A percentile compares a stretch with the other conserved stretches of the same genome.
These are phyloP conservation scores for Marcusenius ussheri DNA, from an alignment of 2,113 vertebrate genomes.

Conservation along the genomic window DNA sequence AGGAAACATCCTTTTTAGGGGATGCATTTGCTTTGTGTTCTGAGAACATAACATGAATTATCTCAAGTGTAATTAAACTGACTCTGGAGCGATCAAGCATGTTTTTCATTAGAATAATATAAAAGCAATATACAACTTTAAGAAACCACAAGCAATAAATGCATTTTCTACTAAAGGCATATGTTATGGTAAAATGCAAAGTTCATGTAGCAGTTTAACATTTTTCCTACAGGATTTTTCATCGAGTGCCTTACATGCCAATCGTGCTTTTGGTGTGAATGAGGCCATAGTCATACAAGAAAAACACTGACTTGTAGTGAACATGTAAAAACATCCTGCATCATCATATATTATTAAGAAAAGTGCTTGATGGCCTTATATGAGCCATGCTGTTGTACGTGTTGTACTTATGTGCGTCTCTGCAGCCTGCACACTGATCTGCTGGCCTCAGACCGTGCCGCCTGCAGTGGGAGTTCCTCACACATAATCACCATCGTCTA, in stretches of 20 bases:
- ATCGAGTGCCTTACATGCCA: not conserved
- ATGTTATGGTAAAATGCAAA: too few relatives aligned
- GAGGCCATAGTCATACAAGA: too few relatives aligned
- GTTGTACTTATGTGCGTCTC: not conserved
- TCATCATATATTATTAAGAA: not conserved
- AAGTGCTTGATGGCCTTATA: not conserved
- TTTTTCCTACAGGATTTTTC: not conserved
- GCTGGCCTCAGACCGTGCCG: not conserved
- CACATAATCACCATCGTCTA: not conserved
- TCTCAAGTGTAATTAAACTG: not conserved
- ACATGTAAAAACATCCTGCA: too few relatives aligned
- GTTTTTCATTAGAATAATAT: not conserved
- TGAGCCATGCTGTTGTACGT: not conserved
- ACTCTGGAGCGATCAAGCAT: not conserved
- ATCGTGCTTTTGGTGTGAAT: not conserved
- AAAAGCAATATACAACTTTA: not conserved
- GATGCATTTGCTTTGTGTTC: not conserved
- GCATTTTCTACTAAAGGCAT: too few relatives aligned
- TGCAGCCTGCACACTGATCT: not conserved
- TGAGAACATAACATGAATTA: not conserved
- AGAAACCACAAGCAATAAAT: too few relatives aligned
- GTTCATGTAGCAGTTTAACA: too few relatives aligned
- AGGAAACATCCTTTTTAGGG: not conserved
- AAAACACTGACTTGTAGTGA: too few relatives aligned
- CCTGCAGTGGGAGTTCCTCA: not conserved